Conservation (phyloP, 2,888 invertebrate species). For the Hanleya hanleyi region DNA sequence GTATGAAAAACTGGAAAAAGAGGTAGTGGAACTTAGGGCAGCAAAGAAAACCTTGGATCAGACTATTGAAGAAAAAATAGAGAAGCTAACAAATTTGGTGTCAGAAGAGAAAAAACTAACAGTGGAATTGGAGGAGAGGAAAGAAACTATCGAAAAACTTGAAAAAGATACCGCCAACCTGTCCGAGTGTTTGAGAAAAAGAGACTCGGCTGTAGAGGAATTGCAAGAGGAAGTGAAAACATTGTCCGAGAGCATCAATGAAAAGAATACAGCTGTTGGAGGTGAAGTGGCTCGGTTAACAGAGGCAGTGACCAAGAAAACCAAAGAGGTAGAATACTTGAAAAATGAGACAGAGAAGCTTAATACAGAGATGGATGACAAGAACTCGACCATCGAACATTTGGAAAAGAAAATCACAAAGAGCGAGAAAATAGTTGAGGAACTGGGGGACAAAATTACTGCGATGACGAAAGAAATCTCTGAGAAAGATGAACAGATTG, state of each 20-base stretch:
- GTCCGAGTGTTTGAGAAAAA: not conserved
- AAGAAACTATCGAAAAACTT: not conserved
- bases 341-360: slow-evolving; percentile 10
- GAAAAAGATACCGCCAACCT: not conserved
- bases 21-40: slow-evolving; percentile 31
- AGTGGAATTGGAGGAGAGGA: not conserved
- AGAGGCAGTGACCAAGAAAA: not conserved
- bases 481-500: not conserved
- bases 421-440: not conserved
- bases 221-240: slow-evolving; percentile 1
- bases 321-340: slow-evolving; percentile 22
- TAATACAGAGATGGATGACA: not conserved
- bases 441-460: not conserved
- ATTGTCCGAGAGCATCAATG: not conserved
- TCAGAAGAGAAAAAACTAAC: not conserved
- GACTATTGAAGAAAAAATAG: not conserved
- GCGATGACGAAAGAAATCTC: not conserved
- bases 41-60: slow-evolving; percentile 27
- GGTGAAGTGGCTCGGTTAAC: not conserved
- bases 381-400: not conserved
- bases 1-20: slow-evolving; percentile 31
- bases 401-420: not conserved
- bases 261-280: not conserved
- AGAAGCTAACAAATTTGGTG: not conserved
- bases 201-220: not conserved